phyloP scores from a whole-genome alignment of 2,113 vertebrate species.

The Regulus satrapa region DNA sequence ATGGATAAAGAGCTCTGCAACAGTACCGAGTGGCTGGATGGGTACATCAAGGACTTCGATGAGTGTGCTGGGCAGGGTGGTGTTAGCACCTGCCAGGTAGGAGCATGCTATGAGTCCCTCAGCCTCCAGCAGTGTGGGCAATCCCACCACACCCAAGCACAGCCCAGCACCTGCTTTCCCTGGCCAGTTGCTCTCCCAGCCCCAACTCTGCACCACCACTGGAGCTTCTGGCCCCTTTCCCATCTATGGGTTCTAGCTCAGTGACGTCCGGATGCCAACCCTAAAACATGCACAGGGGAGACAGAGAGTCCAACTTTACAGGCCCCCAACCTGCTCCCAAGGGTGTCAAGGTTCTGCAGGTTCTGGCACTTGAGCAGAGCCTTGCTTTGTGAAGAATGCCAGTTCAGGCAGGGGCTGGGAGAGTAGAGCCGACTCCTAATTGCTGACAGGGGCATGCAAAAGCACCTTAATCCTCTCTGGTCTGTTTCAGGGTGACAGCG shows the following conservation, averaged over 20 bases:
- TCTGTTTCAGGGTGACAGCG: not conserved
- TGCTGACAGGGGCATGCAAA: not conserved
- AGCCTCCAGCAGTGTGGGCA: not conserved
- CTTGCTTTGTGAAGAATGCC: not conserved
- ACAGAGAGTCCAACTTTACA: not conserved
- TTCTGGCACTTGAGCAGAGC: not conserved
- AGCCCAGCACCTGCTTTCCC: rapidly evolving
- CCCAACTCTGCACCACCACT: rapidly evolving
- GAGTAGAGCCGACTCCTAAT: not conserved
- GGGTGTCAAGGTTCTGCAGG: not conserved
- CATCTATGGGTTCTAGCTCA: not conserved
- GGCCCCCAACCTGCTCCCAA: not conserved
- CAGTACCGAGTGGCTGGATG: not conserved
- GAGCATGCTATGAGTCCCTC: rapidly evolving
- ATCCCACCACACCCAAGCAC: no score
- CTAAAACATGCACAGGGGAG: not conserved
- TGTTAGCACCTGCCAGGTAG: not conserved
- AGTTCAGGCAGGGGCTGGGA: not conserved
- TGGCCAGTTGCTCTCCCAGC: not conserved
- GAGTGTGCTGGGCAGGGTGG: not conserved
- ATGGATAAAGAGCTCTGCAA: not conserved
- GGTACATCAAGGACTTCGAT: rapidly evolving
- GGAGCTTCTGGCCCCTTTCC: not conserved
- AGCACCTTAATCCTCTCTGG: not conserved
- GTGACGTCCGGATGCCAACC: not conserved